These are phyloP conservation scores for Thereva unica DNA, from an alignment of 2,888 invertebrate species.

Conservation along the genomic window DNA sequence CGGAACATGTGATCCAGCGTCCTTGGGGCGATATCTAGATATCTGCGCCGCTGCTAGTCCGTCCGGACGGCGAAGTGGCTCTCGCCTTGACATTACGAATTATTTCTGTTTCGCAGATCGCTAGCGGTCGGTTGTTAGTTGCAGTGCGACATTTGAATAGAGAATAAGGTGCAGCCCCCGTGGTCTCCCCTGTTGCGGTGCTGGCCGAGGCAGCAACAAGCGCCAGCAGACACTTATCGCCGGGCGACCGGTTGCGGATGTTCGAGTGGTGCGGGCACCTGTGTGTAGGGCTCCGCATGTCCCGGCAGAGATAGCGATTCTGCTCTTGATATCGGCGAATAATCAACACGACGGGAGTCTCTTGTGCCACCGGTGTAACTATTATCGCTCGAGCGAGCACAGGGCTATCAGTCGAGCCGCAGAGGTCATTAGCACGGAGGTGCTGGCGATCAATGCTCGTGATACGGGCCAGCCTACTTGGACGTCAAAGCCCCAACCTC, in stretches of 20 bases:
- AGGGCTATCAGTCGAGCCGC: slow-evolving; percentile 32
- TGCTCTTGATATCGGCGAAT: too few relatives aligned
- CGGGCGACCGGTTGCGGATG: too few relatives aligned
- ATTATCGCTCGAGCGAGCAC: slow-evolving; percentile 17
- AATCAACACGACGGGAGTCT: too few relatives aligned
- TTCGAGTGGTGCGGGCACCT: too few relatives aligned
- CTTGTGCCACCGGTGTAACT: too few relatives aligned
- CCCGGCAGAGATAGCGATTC: too few relatives aligned
- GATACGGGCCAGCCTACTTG: slow-evolving; percentile 29
- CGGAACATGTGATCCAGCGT: slow-evolving; percentile 17
- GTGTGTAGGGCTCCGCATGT: too few relatives aligned
- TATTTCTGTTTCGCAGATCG: slow-evolving; percentile 9
- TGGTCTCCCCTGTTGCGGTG: too few relatives aligned
- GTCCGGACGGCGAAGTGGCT: neutral
- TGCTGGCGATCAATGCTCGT: slow-evolving; percentile 27
- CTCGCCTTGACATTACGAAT: slow-evolving; percentile 29
- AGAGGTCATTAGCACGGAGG: slow-evolving; percentile 32
- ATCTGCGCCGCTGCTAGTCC: neutral
- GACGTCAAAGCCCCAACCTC: slow-evolving; percentile 16
- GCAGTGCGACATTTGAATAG: slow-evolving; percentile 11
- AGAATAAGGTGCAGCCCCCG: slow-evolving; percentile 18
- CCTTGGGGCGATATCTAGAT: slow-evolving; percentile 3
- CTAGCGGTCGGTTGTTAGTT: neutral
- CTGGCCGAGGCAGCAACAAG: too few relatives aligned
- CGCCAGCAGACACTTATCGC: too few relatives aligned